phyloP scores from a whole-genome alignment of 2,797 vertebrate genomes.

The Poecilia picta region DNA sequence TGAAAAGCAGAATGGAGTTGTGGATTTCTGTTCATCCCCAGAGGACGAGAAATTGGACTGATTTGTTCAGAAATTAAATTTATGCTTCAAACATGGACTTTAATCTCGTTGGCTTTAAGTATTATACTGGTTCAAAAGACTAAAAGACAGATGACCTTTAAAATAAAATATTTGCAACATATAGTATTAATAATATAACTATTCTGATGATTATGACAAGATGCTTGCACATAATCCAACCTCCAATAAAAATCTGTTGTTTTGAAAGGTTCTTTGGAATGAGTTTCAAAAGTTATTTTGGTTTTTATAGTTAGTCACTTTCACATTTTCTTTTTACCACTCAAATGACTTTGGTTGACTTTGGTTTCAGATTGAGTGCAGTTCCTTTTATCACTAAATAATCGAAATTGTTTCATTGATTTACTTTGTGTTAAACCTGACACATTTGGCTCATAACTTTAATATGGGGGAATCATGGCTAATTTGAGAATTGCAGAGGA shows the following conservation, averaged over 20 bases:
- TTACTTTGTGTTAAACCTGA: neutral
- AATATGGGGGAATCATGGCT: neutral
- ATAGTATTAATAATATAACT: neutral
- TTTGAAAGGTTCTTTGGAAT: neutral
- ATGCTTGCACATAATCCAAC: neutral
- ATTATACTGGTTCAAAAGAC: neutral
- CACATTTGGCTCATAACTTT: neutral
- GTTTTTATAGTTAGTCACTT: neutral
- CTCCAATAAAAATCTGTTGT: neutral
- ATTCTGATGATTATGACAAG: neutral
- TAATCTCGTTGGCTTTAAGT: neutral
- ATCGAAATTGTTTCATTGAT: neutral
- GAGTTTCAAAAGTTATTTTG: neutral
- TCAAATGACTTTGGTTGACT: neutral
- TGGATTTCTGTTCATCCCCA: neutral
- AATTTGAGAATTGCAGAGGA: neutral
- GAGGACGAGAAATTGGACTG: constrained; percentile 3
- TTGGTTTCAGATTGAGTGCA: neutral
- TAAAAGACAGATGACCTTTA: neutral
- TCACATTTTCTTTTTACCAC: neutral
- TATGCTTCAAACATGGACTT: neutral
- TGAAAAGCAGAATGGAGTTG: constrained; percentile 6
- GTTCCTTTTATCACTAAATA: neutral
- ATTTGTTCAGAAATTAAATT: neutral
- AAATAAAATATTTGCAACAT: neutral